These are phyloP conservation scores for Coelopa frigida DNA, from an alignment of 1,140 invertebrate species.

Conservation along the genomic window DNA sequence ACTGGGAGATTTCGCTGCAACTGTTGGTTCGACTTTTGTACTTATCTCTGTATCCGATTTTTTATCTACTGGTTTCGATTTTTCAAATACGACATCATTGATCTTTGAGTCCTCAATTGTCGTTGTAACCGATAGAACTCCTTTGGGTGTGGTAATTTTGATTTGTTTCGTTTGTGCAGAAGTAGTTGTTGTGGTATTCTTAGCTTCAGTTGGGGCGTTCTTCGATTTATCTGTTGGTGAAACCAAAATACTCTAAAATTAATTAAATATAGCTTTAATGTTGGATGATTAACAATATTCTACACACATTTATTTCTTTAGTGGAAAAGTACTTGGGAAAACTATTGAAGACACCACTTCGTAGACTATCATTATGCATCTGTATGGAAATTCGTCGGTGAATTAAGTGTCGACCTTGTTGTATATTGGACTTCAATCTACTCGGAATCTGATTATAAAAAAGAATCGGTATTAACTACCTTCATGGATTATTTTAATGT, in stretches of 20 bases:
- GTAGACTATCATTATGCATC: too few species aligned
- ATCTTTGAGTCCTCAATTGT: slow-evolving; percentile 42
- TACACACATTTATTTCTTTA: too few species aligned
- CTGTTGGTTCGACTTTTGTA: slow-evolving; percentile 22
- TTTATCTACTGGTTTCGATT: slow-evolving; percentile 9
- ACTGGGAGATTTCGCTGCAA: too few species aligned
- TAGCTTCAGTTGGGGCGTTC: slow-evolving; percentile 13
- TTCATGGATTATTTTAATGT: too few species aligned
- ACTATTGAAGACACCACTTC: too few species aligned
- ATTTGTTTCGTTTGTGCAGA: slow-evolving; percentile 33
- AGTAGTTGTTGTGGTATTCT: too few species aligned
- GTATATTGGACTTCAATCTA: too few species aligned
- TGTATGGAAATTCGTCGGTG: slow-evolving; percentile 1
- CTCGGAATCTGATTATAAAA: too few species aligned
- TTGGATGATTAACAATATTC: too few species aligned
- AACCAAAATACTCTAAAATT: neutral
- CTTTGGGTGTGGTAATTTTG: slow-evolving; percentile 35
- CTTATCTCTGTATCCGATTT: neutral
- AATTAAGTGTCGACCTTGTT: slow-evolving; percentile 1
- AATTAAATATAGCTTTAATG: slow-evolving; percentile 6
- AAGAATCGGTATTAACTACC: too few species aligned
- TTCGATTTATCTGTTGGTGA: neutral
- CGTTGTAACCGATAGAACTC: slow-evolving; percentile 33
- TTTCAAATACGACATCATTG: slow-evolving; percentile 41
- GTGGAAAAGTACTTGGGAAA: too few species aligned